A percentile compares a stretch with the other conserved stretches of the same genome.
Evolutionary conservation across 2,888 invertebrate genomes (phyloP).

Genomic region (Zygaena filipendulae): DNA sequence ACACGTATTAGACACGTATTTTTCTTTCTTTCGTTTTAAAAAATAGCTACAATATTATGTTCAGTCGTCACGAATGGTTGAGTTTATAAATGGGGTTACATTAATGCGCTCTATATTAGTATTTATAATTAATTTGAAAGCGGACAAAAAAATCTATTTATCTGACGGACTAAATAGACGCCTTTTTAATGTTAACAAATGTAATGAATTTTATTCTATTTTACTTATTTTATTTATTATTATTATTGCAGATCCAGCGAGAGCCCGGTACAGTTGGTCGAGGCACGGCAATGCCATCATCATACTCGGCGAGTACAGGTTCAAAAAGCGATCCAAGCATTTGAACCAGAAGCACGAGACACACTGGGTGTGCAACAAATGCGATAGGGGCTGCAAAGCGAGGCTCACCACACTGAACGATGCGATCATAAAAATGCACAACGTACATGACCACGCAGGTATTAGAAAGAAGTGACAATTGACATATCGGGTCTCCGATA

Average conservation of each 20-base stretch:
- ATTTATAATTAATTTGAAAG: no score
- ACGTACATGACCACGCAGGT: conserved; percentile 43
- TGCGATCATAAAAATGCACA: conserved; percentile 45
- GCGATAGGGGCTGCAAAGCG: conserved; percentile 54
- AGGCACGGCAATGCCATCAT: conserved; percentile 55
- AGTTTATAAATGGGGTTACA: no score
- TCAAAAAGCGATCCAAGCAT: conserved; percentile 50
- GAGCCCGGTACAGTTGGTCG: conserved; percentile 52
- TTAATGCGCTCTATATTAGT: no score
- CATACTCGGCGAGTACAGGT: conserved; percentile 48
- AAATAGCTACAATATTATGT: no score
- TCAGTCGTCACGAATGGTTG: no score
- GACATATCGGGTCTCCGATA: background rate
- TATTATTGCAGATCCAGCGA: conserved; percentile 26
- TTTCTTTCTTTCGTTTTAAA: conserved; percentile 3
- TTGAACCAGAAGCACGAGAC: conserved; percentile 44
- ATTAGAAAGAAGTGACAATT: conserved; percentile 26
- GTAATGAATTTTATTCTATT: no score
- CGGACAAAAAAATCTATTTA: no score
- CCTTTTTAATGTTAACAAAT: no score
- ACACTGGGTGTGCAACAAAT: conserved; percentile 58
- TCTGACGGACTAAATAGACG: no score
- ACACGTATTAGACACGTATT: no score
- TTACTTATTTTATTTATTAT: no score
- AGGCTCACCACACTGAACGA: conserved; percentile 49